Evolutionary conservation across 2,888 invertebrate genomes (phyloP), one percentile per base, ranked within the genome.

Genomic region (Liopterus haemorrhoidalis): DNA sequence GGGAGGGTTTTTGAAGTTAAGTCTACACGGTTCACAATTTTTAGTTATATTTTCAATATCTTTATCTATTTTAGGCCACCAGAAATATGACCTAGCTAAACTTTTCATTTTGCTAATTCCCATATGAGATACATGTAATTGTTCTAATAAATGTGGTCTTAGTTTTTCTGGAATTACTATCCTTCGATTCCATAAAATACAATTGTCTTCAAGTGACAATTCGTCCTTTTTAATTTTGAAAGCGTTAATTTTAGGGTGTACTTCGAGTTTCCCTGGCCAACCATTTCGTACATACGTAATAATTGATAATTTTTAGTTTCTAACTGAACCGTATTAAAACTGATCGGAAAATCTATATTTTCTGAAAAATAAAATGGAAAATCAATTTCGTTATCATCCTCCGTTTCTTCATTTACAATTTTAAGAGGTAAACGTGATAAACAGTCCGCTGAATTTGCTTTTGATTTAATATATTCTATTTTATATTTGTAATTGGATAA

Each of bases 21-120:
- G 14, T 4, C 25, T 18, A 38, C 54, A 52, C 12, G 42, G 20
- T 8, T 36, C 12, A 37, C 52, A 53, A 5, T 15, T 18, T 30
- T 28, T 5, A 14, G 21, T 39, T 8, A 45, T 19, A 2, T 15
- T 15, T 43, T 52, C 43, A 1, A 48, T 48, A n/a, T 50, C 45
- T 11, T 36, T 21, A 19, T 50, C 53, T 2, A 53, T 46, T 3
- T 38, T 24, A 22, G 46, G 50, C 53, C 50, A 52, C 45, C 49
- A 54, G 24, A 45, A 50, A 45, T 42, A 49, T 4, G 41, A 44
- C 31, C 50, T 19, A 8, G 51, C 50, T 6, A 48, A 24, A 8
- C 32, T 21, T 19, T 52, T 51, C 41, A 46, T 49, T 28, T 41
- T 44, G 5, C 45, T 47, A 6, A 49, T 35, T 5, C 50, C 50